These are phyloP conservation scores for Babyrousa celebensis DNA, from an alignment of 2,797 vertebrate genomes.

Conservation along the genomic window DNA sequence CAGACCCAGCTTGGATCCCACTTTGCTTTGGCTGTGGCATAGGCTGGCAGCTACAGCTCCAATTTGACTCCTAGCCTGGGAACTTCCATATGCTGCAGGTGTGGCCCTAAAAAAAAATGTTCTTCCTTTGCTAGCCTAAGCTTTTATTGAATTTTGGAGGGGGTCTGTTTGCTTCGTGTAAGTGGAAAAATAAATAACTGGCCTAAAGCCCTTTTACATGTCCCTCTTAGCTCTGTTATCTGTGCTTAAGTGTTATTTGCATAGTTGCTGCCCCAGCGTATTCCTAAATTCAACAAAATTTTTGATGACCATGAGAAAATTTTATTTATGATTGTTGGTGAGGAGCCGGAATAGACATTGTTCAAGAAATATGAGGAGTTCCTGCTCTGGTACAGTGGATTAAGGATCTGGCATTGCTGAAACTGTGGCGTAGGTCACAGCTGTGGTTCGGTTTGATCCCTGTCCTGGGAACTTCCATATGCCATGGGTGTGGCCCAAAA, in stretches of 20 bases:
- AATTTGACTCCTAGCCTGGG: too few relatives aligned
- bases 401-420: too few relatives aligned
- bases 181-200: not conserved
- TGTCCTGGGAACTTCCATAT: too few relatives aligned
- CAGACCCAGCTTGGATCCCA: too few relatives aligned
- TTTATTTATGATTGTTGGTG: conserved; percentile 47
- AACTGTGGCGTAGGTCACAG: too few relatives aligned
- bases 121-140: not conserved
- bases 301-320: not conserved
- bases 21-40: too few relatives aligned
- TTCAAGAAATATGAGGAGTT: not conserved
- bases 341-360: not conserved
- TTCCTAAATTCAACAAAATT: not conserved
- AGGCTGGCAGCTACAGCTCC: too few relatives aligned
- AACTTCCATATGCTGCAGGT: too few relatives aligned
- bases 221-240: not conserved
- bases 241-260: not conserved
- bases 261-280: not conserved
- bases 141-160: not conserved
- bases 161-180: conserved; percentile 19
- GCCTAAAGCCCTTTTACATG: not conserved
- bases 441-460: too few relatives aligned
- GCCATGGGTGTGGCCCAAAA: too few relatives aligned
- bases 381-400: too few relatives aligned
- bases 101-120: not conserved